Evolutionary conservation across 2,113 vertebrate genomes (phyloP), one percentile per base, ranked within the genome.

Genomic region (Amia ocellicauda): DNA sequence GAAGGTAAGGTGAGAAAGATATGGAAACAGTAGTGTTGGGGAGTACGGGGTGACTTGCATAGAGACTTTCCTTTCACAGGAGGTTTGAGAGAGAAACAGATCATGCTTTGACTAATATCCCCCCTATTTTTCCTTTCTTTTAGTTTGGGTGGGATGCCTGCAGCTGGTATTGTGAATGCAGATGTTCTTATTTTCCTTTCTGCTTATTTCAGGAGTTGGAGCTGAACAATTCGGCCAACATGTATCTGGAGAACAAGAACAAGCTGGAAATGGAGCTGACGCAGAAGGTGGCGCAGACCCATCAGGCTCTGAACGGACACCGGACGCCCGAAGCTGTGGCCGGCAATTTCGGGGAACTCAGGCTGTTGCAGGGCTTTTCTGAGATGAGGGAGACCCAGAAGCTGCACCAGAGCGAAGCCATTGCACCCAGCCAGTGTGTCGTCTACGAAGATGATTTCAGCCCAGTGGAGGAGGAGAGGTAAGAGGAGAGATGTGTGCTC

Each of bases 231-330:
- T 9, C 23, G 17, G 0, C 17, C 60, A 74, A 53, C 74, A 94
- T 95, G 92, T 92, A 92, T 74, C 77, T 93, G 80, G 92, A 94
- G 71, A 93, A 88, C 78, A 91, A 88, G 74, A 85, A 69, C 80
- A 88, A 80, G 45, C 54, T 88, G 74, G 92, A 93, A 53, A 83
- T 91, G 64, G 93, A 94, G 70, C 74, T 92, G 80, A 82, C 88
- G 16, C 89, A 86, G 64, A 68, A 88, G 0, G 66, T 82, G 0
- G 75, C 69, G 2, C 77, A 78, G 40, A 83, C 77, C 47, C 85
- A 83, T 43, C 73, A 68, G 62, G 69, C 62, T 64, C 73, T 88
- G 51, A 73, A 63, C 69, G 72, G 75, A 28, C 76, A 79, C 41
- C 70, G 81, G 57, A 69, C 77, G 52, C 71, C 81, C 0, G 87